Conservation (phyloP, 92 coral and sea anemone genomes). For the Bergia puertoricense region DNA sequence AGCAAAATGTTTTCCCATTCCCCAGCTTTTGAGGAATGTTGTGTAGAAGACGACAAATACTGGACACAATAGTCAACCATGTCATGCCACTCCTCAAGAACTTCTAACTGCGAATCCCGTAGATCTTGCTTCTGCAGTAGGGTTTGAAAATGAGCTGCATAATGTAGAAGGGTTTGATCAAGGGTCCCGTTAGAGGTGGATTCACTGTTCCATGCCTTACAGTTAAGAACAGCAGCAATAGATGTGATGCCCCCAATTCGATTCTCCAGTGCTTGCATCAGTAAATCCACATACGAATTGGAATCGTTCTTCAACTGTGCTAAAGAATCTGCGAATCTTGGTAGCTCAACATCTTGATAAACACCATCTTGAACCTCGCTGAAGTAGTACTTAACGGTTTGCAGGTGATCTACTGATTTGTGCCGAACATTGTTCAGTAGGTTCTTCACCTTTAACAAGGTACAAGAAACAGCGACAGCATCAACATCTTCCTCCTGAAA, state of each 20-base stretch:
- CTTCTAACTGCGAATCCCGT: constrained; percentile 32
- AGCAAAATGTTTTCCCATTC: constrained; percentile 48
- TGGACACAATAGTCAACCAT: constrained; percentile 51
- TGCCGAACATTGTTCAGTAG: constrained; percentile 27
- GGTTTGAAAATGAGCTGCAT: constrained; percentile 43
- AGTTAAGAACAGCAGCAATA: constrained; percentile 30
- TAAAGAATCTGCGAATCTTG: constrained; percentile 13
- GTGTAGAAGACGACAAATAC: constrained; percentile 38
- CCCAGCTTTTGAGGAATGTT: constrained; percentile 49
- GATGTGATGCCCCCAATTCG: constrained; percentile 44
- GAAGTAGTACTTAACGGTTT: constrained; percentile 41
- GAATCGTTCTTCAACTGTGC: constrained; percentile 40
- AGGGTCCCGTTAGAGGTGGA: constrained; percentile 24
- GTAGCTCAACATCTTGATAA: constrained; percentile 47
- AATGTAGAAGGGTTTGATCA: background rate
- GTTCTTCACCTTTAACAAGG: constrained; percentile 47
- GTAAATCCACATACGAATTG: constrained; percentile 22
- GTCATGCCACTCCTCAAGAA: constrained; percentile 59
- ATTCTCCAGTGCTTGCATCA: constrained; percentile 39
- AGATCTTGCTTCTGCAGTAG: constrained; percentile 54
- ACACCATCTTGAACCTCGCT: constrained; percentile 43
- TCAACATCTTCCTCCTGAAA: constrained; percentile 58
- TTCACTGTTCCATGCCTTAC: constrained; percentile 36
- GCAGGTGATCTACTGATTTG: constrained; percentile 40
- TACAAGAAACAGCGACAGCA: constrained; percentile 41